Evolutionary conservation across 2,113 vertebrate genomes (phyloP).

Genomic region (Scolopax mira): DNA sequence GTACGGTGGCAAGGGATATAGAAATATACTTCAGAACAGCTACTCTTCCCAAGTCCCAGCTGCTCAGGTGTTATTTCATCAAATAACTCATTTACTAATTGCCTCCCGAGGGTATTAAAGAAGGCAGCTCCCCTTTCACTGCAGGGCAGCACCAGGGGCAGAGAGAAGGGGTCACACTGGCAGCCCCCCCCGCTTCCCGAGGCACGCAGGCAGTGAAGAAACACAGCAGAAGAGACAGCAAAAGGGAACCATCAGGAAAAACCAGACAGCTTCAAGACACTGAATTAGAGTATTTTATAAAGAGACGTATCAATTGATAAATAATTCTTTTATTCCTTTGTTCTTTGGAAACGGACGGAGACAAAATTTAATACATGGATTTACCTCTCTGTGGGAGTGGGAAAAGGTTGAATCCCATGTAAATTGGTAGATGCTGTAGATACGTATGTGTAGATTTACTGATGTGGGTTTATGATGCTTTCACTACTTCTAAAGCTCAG

Average conservation of each 20-base stretch:
- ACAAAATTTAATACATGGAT: neutral
- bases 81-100: neutral
- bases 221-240: neutral
- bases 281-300: neutral
- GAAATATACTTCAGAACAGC: too few relatives aligned
- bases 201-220: neutral
- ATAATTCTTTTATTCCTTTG: neutral
- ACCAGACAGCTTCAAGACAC: neutral
- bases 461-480: neutral
- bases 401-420: neutral
- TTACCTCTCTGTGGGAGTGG: neutral
- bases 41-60: too few relatives aligned
- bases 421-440: neutral
- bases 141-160: neutral
- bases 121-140: neutral
- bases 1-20: neutral
- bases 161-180: neutral
- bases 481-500: neutral
- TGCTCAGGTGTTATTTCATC: neutral
- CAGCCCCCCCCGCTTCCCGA: neutral
- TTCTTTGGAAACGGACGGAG: neutral
- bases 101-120: neutral
- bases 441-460: neutral
- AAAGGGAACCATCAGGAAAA: neutral
- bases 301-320: neutral